phyloP scores from a whole-genome alignment of 2,797 vertebrate species.

The Mormyrus hasselquistii region DNA sequence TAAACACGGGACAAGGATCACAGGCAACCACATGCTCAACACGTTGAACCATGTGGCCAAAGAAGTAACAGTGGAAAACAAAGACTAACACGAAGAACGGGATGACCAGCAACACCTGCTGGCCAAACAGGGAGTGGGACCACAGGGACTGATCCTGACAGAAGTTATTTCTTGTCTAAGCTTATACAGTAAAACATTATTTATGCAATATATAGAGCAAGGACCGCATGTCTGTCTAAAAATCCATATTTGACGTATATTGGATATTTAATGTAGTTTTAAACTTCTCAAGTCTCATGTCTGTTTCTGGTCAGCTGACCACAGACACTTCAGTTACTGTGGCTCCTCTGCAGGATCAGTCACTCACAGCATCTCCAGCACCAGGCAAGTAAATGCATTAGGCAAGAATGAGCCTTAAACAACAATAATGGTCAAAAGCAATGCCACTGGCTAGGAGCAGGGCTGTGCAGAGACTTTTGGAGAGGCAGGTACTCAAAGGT shows the following conservation, averaged over 20 bases:
- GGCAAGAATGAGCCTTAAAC: not conserved
- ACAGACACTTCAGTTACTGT: constrained; percentile 11
- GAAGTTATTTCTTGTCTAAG: not conserved
- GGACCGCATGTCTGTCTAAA: not conserved
- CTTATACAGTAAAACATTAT: not conserved
- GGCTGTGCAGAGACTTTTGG: not conserved
- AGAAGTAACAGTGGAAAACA: no score
- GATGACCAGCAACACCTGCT: no score
- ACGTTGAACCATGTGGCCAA: no score
- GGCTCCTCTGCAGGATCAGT: constrained; percentile 11
- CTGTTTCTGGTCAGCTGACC: not conserved
- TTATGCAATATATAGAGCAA: not conserved
- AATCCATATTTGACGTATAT: not conserved
- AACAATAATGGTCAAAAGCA: not conserved
- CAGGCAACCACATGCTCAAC: no score
- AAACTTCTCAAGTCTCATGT: not conserved
- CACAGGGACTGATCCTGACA: no score
- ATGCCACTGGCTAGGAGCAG: not conserved
- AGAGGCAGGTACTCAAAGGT: not conserved
- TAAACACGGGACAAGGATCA: no score
- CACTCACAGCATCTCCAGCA: constrained; percentile 20
- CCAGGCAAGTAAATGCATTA: constrained; percentile 32
- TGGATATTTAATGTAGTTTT: not conserved
- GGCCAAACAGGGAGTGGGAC: no score
- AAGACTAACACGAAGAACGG: no score